Evolutionary conservation across 1,140 invertebrate genomes (phyloP).

Genomic region (Patella vulgata): DNA sequence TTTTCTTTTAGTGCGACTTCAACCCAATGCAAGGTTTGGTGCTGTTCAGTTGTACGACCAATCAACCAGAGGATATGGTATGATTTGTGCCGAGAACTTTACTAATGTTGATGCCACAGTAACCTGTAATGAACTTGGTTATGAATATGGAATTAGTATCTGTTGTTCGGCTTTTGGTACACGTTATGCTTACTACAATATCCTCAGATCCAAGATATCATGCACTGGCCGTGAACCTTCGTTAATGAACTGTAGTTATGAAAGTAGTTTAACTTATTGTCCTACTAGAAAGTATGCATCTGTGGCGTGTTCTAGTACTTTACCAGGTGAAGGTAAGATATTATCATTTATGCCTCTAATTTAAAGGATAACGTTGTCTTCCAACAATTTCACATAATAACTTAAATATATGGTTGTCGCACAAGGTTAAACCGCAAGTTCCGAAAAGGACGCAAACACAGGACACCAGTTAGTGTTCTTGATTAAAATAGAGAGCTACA

Average conservation of each 20-base stretch:
- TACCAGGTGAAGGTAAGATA: conserved; percentile 39
- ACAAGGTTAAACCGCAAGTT: too few species aligned
- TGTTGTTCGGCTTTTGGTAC: conserved; percentile 50
- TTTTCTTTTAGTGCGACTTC: conserved; percentile 30
- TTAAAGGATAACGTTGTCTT: too few species aligned
- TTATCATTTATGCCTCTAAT: too few species aligned
- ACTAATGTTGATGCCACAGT: conserved; percentile 37
- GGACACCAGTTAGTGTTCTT: too few species aligned
- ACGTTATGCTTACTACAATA: conserved; percentile 22
- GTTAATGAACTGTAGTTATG: conserved; percentile 38
- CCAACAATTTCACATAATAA: too few species aligned
- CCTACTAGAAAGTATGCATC: conserved; percentile 42
- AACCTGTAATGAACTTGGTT: conserved; percentile 42
- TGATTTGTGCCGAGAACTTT: conserved; percentile 44
- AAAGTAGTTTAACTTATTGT: conserved; percentile 17
- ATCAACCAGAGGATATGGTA: conserved; percentile 17
- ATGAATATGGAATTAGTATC: conserved; percentile 44
- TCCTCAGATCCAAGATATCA: conserved; percentile 26
- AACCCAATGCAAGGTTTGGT: conserved; percentile 35
- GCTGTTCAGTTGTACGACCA: conserved; percentile 35
- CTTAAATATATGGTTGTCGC: too few species aligned
- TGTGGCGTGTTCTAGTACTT: conserved; percentile 43
- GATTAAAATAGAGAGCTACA: too few species aligned
- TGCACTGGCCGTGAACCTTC: conserved; percentile 44
- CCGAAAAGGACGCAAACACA: too few species aligned